phyloP scores from a whole-genome alignment of 2,113 vertebrate genomes.

The Coptodon rendalli region DNA sequence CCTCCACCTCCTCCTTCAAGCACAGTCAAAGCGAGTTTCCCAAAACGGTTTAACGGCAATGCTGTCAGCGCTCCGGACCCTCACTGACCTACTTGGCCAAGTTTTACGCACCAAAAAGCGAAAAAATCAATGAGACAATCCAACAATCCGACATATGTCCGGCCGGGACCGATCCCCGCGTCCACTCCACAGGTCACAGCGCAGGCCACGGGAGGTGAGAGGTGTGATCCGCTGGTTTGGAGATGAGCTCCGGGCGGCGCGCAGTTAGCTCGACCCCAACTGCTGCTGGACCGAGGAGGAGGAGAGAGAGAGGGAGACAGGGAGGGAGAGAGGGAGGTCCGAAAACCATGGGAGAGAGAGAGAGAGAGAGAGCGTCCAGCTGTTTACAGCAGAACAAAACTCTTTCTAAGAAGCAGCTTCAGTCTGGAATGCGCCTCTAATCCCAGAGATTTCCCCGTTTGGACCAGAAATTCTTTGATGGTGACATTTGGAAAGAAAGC shows the following conservation, averaged over 20 bases:
- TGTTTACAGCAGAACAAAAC: neutral
- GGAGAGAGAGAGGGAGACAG: neutral
- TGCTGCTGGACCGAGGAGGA: neutral
- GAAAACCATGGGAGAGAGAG: neutral
- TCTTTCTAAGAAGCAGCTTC: neutral
- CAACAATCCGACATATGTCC: neutral
- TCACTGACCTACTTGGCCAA: neutral
- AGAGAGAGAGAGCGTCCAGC: neutral
- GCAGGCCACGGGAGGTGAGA: neutral
- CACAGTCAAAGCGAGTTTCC: neutral
- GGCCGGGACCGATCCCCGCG: neutral
- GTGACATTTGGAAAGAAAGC: neutral
- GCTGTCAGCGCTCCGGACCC: neutral
- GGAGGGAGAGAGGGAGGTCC: neutral
- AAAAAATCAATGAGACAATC: neutral
- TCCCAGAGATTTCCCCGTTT: neutral
- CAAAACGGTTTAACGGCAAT: neutral
- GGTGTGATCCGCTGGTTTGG: neutral
- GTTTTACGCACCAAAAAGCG: neutral
- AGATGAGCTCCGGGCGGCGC: constrained; percentile 23
- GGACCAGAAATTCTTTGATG: neutral
- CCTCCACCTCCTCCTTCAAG: neutral
- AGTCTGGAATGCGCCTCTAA: neutral
- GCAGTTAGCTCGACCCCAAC: neutral
- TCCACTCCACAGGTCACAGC: neutral